Evolutionary conservation across 1,140 invertebrate genomes (phyloP).

Genomic region (Doryteuthis pealeii): DNA sequence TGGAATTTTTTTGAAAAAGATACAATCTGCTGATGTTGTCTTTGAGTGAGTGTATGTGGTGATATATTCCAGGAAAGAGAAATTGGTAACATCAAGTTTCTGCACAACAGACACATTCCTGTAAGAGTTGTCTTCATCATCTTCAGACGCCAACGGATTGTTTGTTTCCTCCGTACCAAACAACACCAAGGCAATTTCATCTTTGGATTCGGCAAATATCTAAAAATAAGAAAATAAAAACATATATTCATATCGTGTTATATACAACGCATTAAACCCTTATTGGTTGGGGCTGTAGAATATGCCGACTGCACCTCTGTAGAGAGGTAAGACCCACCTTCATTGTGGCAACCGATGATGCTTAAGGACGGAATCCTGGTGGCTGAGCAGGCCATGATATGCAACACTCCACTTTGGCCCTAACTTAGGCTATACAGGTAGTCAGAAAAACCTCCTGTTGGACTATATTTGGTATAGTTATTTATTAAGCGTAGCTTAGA

Average conservation of each 20-base stretch:
- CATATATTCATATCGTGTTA: neutral
- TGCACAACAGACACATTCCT: conserved; percentile 57
- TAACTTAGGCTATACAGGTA: too few species aligned
- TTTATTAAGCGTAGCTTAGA: too few species aligned
- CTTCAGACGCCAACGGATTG: conserved; percentile 56
- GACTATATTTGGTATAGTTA: too few species aligned
- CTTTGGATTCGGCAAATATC: conserved; percentile 64
- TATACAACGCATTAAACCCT: too few species aligned
- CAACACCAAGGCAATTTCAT: conserved; percentile 62
- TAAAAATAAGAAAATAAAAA: conserved; percentile 33
- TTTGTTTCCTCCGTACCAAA: conserved; percentile 61
- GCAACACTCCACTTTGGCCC: too few species aligned
- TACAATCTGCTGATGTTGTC: conserved; percentile 59
- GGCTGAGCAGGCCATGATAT: too few species aligned
- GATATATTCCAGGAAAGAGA: conserved; percentile 60
- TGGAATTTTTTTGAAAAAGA: conserved; percentile 42
- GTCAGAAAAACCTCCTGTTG: too few species aligned
- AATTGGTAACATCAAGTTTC: conserved; percentile 55
- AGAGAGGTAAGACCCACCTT: too few species aligned
- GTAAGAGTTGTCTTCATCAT: conserved; percentile 53
- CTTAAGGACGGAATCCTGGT: too few species aligned
- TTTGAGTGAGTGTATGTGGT: conserved; percentile 56
- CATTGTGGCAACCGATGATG: too few species aligned
- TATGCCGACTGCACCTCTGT: too few species aligned
- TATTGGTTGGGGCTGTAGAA: too few species aligned